These are phyloP conservation scores for Acanthaster planci DNA, from an alignment of 35 echinoderm and acorn worm species.

Conservation along the genomic window DNA sequence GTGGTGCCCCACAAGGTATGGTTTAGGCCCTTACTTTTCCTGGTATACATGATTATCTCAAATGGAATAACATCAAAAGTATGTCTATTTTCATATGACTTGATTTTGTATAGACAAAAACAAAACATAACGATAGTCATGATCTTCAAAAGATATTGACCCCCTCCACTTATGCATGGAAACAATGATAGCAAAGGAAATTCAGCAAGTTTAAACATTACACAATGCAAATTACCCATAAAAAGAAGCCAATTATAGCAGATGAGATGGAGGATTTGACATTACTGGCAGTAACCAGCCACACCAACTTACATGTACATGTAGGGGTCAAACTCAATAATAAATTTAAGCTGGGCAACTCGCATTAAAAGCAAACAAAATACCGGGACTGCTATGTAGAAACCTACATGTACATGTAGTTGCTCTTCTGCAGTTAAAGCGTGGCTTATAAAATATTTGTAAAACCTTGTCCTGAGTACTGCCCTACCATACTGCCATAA, in stretches of 20 bases:
- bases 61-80: conserved; percentile 37
- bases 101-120: conserved; percentile 52
- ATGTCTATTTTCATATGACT: conserved; percentile 71
- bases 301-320: too few species aligned
- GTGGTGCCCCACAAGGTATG: conserved; percentile 54
- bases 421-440: not conserved
- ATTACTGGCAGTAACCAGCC: not conserved
- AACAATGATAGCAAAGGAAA: not conserved
- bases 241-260: not conserved
- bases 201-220: conserved; percentile 22
- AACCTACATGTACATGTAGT: not conserved
- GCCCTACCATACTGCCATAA: not conserved
- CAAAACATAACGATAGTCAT: not conserved
- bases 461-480: not conserved
- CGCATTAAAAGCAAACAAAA: not conserved
- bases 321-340: not conserved
- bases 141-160: conserved; percentile 9
- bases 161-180: not conserved
- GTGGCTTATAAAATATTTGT: conserved; percentile 1
- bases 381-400: not conserved
- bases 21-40: conserved; percentile 60
- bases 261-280: not conserved
- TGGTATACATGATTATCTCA: conserved; percentile 59
- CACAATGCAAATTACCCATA: conserved; percentile 36
- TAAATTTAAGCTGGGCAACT: not conserved